Percentiles rank a stretch among this genome's conserved stretches.
These are phyloP conservation scores for Phyllotis vaccarum DNA, from an alignment of 2,797 vertebrate genomes.

Conservation along the genomic window DNA sequence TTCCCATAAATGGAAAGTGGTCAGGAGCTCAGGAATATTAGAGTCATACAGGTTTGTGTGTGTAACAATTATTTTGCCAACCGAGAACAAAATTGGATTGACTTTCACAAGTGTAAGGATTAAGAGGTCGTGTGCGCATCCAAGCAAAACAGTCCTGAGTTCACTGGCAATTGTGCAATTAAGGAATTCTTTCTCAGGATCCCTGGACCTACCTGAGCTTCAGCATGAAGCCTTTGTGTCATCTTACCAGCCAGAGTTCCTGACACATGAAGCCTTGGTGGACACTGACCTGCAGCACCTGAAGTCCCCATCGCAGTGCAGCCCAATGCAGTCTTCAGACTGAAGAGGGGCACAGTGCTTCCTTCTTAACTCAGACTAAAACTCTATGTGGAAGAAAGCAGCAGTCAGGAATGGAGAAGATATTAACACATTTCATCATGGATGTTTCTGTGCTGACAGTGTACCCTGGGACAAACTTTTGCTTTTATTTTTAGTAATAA, in stretches of 20 bases:
- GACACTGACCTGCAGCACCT: conserved; percentile 84
- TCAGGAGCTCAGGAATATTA: not conserved
- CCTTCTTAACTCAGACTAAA: conserved; percentile 51
- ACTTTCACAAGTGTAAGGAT: not conserved
- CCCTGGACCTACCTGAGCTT: conserved; percentile 82
- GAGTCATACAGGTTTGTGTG: not conserved
- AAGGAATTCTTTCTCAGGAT: conserved; percentile 67
- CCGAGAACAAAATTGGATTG: conserved; percentile 8
- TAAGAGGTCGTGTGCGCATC: not conserved
- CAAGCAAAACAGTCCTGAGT: not conserved
- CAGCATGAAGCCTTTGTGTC: conserved; percentile 87
- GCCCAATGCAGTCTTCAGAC: conserved; percentile 73
- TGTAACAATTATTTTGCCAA: not conserved
- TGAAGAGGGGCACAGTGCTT: conserved; percentile 17
- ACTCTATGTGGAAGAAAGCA: conserved; percentile 18
- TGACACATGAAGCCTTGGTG: conserved; percentile 85
- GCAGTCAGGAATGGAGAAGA: conserved; percentile 21
- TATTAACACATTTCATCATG: not conserved
- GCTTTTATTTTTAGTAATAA: conserved; percentile 82
- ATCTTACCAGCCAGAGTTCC: conserved; percentile 84
- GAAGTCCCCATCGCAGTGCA: conserved; percentile 85
- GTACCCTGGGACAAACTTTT: conserved; percentile 46
- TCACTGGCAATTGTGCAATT: not conserved
- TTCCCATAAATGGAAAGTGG: not conserved
- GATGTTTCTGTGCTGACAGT: conserved; percentile 53